phyloP scores from a whole-genome alignment of 2,113 vertebrate genomes.

The Verasper variegatus region DNA sequence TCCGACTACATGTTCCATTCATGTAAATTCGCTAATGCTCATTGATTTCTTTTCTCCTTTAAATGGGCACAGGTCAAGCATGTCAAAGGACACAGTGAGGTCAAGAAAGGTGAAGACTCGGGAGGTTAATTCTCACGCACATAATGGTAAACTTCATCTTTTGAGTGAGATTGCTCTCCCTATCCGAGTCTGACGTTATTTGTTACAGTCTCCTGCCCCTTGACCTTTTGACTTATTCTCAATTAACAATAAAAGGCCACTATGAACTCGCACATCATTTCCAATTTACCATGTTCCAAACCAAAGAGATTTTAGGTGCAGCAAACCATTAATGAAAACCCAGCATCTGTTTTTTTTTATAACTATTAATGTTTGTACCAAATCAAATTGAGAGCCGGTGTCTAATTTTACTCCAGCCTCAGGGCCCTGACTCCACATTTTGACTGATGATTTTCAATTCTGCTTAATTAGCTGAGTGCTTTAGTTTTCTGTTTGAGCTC shows the following conservation, averaged over 20 bases:
- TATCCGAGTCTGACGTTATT: background rate
- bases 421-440: background rate
- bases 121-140: background rate
- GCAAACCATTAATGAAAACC: background rate
- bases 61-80: slow-evolving; percentile 47
- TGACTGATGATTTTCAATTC: slow-evolving; percentile 59
- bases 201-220: too few species aligned
- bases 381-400: slow-evolving; percentile 32
- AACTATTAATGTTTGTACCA: slow-evolving; percentile 21
- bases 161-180: background rate
- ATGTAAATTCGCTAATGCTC: slow-evolving; percentile 32
- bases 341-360: slow-evolving; percentile 23
- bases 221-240: background rate
- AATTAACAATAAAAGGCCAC: background rate
- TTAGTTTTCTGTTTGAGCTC: slow-evolving; percentile 39
- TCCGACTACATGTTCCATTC: slow-evolving; percentile 10
- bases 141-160: background rate
- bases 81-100: slow-evolving; percentile 2
- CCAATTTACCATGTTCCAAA: background rate
- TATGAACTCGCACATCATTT: background rate
- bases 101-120: slow-evolving; percentile 9
- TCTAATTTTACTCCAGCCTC: slow-evolving; percentile 38
- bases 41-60: slow-evolving; percentile 33
- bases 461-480: slow-evolving; percentile 60
- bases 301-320: background rate